phyloP scores from a whole-genome alignment of 2,797 vertebrate species.

The Melanotaenia pygmaea region DNA sequence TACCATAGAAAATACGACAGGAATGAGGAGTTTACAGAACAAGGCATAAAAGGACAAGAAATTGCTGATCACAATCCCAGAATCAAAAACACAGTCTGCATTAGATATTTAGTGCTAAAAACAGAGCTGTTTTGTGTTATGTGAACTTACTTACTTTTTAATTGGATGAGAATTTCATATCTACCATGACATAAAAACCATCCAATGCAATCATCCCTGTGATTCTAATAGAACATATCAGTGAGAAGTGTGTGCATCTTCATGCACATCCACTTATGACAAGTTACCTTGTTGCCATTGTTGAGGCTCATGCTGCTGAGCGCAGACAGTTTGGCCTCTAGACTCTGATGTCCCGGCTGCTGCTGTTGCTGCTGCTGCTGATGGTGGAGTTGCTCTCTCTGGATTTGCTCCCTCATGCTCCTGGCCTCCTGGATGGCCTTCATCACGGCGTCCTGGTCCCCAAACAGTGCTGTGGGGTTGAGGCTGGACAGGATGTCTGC shows the following conservation, averaged over 20 bases:
- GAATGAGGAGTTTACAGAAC: conserved; percentile 12
- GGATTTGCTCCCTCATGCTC: conserved; percentile 98
- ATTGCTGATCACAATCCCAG: not conserved
- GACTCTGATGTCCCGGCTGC: conserved; percentile 77
- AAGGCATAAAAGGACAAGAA: not conserved
- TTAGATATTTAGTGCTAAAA: not conserved
- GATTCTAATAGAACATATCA: conserved; percentile 21
- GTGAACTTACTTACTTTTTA: not conserved
- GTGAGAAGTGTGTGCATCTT: conserved; percentile 5
- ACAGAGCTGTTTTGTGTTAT: not conserved
- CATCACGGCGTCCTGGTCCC: conserved; percentile 99
- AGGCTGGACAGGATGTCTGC: conserved; percentile 98
- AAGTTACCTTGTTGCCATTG: conserved; percentile 95
- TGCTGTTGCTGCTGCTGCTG: conserved; percentile 88
- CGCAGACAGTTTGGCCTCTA: conserved; percentile 92
- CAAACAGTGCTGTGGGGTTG: conserved; percentile 95
- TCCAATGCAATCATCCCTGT: conserved; percentile 27
- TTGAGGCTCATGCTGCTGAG: conserved; percentile 92
- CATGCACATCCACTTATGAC: conserved; percentile 9
- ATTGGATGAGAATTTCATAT: not conserved
- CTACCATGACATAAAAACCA: conserved; percentile 19
- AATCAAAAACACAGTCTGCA: not conserved
- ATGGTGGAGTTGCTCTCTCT: conserved; percentile 91
- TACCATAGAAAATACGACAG: conserved; percentile 19
- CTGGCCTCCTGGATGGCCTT: conserved; percentile 98